phyloP scores from a whole-genome alignment of 1,140 invertebrate genomes.

The Calycopis cecrops region DNA sequence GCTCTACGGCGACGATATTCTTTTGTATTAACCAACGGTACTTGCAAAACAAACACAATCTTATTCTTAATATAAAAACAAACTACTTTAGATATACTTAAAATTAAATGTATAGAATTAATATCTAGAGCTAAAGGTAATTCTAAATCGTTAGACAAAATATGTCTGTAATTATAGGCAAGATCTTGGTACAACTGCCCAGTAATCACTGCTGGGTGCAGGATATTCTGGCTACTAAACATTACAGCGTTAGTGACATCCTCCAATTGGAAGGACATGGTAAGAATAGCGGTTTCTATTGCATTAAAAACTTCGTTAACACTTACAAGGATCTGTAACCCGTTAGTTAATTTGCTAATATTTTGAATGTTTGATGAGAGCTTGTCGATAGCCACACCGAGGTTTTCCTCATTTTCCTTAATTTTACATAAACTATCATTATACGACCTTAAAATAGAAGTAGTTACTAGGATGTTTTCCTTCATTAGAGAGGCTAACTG shows the following conservation, averaged over 20 bases:
- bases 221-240: conserved; percentile 30
- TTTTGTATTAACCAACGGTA: conserved; percentile 24
- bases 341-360: conserved; percentile 20
- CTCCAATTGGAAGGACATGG: conserved; percentile 29
- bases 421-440: conserved; percentile 25
- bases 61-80: conserved; percentile 17
- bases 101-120: conserved; percentile 9
- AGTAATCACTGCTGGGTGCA: conserved; percentile 23
- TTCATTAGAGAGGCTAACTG: conserved; percentile 17
- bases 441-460: conserved; percentile 16
- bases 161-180: conserved; percentile 30
- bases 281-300: conserved; percentile 29
- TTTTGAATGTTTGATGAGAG: conserved; percentile 24
- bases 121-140: conserved; percentile 27
- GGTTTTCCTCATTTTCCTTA: conserved; percentile 25
- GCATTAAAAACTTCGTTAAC: conserved; percentile 24
- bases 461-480: conserved; percentile 26
- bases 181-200: conserved; percentile 27
- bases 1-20: no score
- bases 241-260: conserved; percentile 31
- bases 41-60: conserved; percentile 26
- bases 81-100: conserved; percentile 18
- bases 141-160: conserved; percentile 23
- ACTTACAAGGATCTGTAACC: conserved; percentile 15
- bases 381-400: conserved; percentile 27